phyloP scores from a whole-genome alignment of 2,888 invertebrate genomes.

The Cryptocephalus moraei region DNA sequence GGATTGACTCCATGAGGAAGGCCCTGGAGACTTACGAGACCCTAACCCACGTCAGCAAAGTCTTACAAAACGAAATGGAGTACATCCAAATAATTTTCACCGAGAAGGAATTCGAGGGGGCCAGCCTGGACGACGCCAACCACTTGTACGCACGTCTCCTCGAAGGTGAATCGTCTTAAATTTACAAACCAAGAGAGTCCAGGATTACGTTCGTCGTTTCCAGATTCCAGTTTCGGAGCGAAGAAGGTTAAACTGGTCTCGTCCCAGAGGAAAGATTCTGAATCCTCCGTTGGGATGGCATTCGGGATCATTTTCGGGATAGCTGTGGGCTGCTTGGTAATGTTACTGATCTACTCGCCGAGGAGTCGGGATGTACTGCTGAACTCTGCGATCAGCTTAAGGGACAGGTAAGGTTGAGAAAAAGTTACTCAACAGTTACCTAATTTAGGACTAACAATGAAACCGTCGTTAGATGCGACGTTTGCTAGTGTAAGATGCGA shows the following conservation, averaged over 20 bases:
- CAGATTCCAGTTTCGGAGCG: conserved; percentile 4
- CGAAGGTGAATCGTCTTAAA: conserved; percentile 4
- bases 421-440: no score
- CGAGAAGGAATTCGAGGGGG: conserved; percentile 23
- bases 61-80: conserved; percentile 8
- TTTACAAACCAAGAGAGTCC: not conserved
- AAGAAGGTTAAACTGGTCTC: no score
- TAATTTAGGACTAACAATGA: no score
- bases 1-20: conserved; percentile 11
- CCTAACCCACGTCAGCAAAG: conserved; percentile 21
- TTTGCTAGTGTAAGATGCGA: no score
- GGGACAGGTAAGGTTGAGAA: no score
- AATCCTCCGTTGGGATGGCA: conserved; percentile 6
- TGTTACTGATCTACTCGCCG: conserved; percentile 1
- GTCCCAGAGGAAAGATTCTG: no score
- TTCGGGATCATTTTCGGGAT: conserved; percentile 16
- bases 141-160: conserved; percentile 9
- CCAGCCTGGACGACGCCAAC: conserved; percentile 17
- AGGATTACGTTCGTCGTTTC: not conserved
- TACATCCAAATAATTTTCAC: conserved; percentile 24
- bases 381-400: no score
- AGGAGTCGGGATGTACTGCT: no score
- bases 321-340: conserved; percentile 4
- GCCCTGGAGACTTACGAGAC: conserved; percentile 12
- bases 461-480: no score